Evolutionary conservation across 2,113 vertebrate genomes (phyloP), one percentile per base, ranked within the genome.

Genomic region (Elaphurus davidianus): DNA sequence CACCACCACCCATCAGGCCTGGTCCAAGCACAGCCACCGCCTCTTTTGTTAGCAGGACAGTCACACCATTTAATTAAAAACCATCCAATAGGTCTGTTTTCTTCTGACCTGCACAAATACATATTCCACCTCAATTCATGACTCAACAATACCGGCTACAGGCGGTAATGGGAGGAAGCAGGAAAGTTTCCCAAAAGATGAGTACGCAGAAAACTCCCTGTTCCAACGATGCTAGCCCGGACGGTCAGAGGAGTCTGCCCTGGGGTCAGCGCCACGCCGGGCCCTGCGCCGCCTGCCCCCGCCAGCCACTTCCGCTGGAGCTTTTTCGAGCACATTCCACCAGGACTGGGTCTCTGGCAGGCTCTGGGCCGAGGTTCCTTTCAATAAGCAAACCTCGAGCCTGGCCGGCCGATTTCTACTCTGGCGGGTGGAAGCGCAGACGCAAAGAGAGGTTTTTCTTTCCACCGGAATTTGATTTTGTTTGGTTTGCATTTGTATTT

Each of bases 41-140:
- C 87, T 84, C 90, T 90, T 89, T 96, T 96, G 97, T 98, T 96
- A 96, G 94, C 74, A 50, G 93, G 81, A 91, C 94, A 84, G 62
- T 96, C 87, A 16, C 93, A 95, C 57, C 30, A 40, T 97, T 98
- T 96, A 97, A 95, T 98, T 98, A 98, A 97, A 97, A 98, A 94
- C 91, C 91, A 94, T 92, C 96, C 91, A 50, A 25, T 47, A 92
- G 89, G 83, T 87, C 93, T 14, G 2, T 95, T 76, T 95, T 95
- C 92, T 95, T 47, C 86, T 93, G 79, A 76, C 81, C 30, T 89
- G n/a, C 86, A 90, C 62, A 64, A 96, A 97, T 90, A 84, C 62
- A 82, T 40, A 87, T 82, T 94, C 67, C 62, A 47, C 67, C 19
- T 59, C 54, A 43, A 4, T 79, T 91, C 94, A 15, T 9, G 60